A percentile compares a stretch with the other conserved stretches of the same genome.
These are phyloP conservation scores for Sesia bembeciformis DNA, from an alignment of 2,888 invertebrate genomes.

Conservation along the genomic window DNA sequence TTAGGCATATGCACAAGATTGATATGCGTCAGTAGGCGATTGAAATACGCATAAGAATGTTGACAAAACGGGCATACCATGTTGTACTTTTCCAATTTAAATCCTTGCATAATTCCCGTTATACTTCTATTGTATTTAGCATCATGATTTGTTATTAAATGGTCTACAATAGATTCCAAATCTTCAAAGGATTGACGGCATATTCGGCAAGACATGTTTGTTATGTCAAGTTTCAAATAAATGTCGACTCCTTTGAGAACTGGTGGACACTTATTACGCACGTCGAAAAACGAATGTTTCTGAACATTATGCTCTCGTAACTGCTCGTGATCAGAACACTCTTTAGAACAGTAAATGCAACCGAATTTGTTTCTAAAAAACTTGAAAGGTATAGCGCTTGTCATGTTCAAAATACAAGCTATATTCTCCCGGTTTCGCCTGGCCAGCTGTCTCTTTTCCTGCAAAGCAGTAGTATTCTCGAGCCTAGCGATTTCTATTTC, in stretches of 20 bases:
- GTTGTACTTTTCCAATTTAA: constrained; percentile 19
- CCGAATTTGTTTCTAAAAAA: constrained; percentile 26
- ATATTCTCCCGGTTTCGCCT: constrained; percentile 13
- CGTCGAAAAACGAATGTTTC: constrained; percentile 14
- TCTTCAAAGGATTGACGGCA: constrained; percentile 16
- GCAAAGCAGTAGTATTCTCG: background rate
- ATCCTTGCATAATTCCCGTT: constrained; percentile 16
- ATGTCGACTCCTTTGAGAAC: constrained; percentile 17
- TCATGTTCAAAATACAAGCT: constrained; percentile 19
- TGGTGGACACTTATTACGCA: constrained; percentile 16
- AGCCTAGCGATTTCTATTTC: no score
- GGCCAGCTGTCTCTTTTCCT: constrained; percentile 3
- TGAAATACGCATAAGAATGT: constrained; percentile 20
- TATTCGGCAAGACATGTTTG: constrained; percentile 21
- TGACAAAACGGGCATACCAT: constrained; percentile 21
- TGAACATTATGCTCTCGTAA: constrained; percentile 18
- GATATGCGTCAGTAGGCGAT: constrained; percentile 23
- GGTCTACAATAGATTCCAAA: constrained; percentile 17
- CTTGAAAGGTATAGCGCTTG: constrained; percentile 31
- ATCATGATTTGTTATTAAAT: constrained; percentile 19
- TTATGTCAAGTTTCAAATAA: constrained; percentile 22
- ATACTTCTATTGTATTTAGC: constrained; percentile 18
- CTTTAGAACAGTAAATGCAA: constrained; percentile 29
- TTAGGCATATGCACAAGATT: constrained; percentile 21
- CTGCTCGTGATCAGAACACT: constrained; percentile 18